Evolutionary conservation across 2,797 vertebrate genomes (phyloP).

Genomic region (Pogoniulus pusillus): DNA sequence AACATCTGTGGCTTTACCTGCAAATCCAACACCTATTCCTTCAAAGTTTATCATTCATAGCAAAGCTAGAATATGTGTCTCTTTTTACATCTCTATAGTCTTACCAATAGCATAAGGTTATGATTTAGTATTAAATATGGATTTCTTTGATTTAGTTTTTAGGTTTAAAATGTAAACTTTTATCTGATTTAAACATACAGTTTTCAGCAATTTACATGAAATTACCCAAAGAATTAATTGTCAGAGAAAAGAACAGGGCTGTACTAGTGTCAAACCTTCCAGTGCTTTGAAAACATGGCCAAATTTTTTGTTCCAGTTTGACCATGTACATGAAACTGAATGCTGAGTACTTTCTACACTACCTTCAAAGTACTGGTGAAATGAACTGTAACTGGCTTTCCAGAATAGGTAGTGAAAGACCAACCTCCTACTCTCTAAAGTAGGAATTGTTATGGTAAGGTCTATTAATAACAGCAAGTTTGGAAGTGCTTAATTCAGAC

Average conservation of each 20-base stretch:
- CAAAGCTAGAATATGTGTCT: not conserved
- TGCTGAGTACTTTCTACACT: not conserved
- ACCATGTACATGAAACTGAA: not conserved
- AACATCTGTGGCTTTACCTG: not conserved
- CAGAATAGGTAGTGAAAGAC: not conserved
- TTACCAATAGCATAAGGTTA: not conserved
- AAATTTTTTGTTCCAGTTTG: not conserved
- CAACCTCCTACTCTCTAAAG: not conserved
- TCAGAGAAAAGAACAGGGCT: not conserved
- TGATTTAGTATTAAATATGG: not conserved
- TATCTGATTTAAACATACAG: not conserved
- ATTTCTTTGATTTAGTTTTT: conserved; percentile 3
- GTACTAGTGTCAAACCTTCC: not conserved
- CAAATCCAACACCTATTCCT: not conserved
- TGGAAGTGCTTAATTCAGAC: not conserved
- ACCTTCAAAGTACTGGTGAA: not conserved
- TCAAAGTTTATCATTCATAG: not conserved
- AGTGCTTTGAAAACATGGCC: not conserved
- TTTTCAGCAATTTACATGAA: not conserved
- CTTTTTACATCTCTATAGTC: not conserved
- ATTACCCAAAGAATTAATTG: not conserved
- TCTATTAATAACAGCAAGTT: not conserved
- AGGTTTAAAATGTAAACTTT: not conserved
- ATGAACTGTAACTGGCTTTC: not conserved
- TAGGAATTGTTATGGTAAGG: not conserved